These are phyloP conservation scores for Campoplex nolae DNA, from an alignment of 2,888 invertebrate genomes.

Conservation along the genomic window DNA sequence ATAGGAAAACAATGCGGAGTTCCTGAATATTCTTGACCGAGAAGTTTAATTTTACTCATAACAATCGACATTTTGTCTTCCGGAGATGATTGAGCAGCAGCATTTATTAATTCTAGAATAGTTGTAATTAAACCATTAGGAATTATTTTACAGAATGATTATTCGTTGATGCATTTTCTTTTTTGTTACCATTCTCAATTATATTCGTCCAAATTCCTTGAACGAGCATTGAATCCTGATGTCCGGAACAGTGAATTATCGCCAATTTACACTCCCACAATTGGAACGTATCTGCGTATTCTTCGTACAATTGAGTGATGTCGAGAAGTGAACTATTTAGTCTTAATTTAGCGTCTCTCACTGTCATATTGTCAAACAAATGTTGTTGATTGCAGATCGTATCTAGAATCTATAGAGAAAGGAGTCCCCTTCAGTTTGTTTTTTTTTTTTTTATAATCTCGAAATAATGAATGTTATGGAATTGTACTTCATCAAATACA, in stretches of 20 bases:
- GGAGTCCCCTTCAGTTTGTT: not conserved
- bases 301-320: constrained; percentile 95
- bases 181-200: constrained; percentile 85
- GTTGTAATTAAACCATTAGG: not conserved
- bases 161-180: not conserved
- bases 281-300: constrained; percentile 95
- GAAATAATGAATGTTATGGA: not conserved
- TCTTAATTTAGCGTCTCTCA: constrained; percentile 87
- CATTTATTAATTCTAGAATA: constrained; percentile 86
- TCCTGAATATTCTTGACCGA: constrained; percentile 92
- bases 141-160: not conserved
- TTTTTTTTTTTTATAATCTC: not conserved
- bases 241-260: constrained; percentile 97
- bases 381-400: constrained; percentile 86
- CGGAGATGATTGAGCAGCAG: constrained; percentile 83
- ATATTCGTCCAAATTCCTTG: constrained; percentile 97
- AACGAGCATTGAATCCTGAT: constrained; percentile 94
- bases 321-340: constrained; percentile 94
- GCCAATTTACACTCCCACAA: constrained; percentile 97
- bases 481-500: not conserved
- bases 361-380: constrained; percentile 75
- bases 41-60: constrained; percentile 90
- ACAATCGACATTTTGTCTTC: constrained; percentile 89
- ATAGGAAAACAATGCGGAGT: constrained; percentile 95
- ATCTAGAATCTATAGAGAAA: constrained; percentile 86